Percentiles rank a stretch among this genome's conserved stretches.
Evolutionary conservation across 2,888 invertebrate species (phyloP).

Genomic region (Criorhina ranunculi): DNA sequence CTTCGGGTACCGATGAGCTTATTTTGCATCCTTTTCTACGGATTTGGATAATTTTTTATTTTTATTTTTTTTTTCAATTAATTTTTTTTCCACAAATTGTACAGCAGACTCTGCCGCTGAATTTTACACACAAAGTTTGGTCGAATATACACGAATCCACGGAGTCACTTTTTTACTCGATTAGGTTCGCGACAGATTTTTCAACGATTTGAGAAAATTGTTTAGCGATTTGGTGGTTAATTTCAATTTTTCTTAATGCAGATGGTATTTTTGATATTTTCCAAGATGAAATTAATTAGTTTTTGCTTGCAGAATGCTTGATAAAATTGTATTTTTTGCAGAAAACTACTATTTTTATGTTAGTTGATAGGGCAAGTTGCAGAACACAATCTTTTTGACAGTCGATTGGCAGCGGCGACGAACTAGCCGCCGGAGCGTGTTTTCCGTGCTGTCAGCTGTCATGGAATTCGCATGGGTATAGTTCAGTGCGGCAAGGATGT

Average conservation of each 20-base stretch:
- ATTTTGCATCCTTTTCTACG: slow-evolving; percentile 38
- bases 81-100: slow-evolving; percentile 55
- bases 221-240: not conserved
- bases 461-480: slow-evolving; percentile 16
- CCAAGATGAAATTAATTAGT: slow-evolving; percentile 25
- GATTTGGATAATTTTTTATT: slow-evolving; percentile 39
- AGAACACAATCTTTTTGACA: slow-evolving; percentile 75
- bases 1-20: not conserved
- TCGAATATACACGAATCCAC: slow-evolving; percentile 64
- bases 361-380: slow-evolving; percentile 72
- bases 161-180: slow-evolving; percentile 72
- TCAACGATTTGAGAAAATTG: slow-evolving; percentile 31
- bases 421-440: slow-evolving; percentile 72
- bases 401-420: slow-evolving; percentile 68
- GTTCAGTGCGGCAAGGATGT: slow-evolving; percentile 31
- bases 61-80: slow-evolving; percentile 22
- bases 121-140: slow-evolving; percentile 62
- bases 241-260: not conserved
- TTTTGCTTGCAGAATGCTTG: slow-evolving; percentile 8
- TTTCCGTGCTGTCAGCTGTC: slow-evolving; percentile 64
- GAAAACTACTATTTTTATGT: slow-evolving; percentile 70
- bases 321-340: slow-evolving; percentile 62
- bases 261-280: slow-evolving; percentile 1
- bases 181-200: slow-evolving; percentile 58
- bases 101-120: slow-evolving; percentile 55